These are phyloP conservation scores for Pseudococcus longispinus DNA, from an alignment of 2,888 invertebrate species.

Conservation along the genomic window DNA sequence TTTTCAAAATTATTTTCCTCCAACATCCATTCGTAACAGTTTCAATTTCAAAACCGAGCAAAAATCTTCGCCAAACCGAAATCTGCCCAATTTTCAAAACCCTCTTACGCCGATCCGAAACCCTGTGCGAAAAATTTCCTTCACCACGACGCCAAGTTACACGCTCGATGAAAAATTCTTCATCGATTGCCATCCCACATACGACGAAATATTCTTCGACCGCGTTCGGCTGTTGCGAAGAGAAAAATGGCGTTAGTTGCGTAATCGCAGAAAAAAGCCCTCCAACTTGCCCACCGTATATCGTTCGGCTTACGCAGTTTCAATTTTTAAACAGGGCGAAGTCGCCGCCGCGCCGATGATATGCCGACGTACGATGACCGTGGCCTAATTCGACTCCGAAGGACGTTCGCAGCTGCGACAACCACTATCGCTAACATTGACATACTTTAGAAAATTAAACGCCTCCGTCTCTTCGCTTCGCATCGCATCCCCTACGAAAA, in stretches of 20 bases:
- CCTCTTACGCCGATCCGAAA: not conserved
- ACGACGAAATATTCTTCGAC: not conserved
- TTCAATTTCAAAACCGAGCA: no score
- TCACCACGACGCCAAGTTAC: not conserved
- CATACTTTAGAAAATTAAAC: slow-evolving; percentile 44
- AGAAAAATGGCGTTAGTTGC: not conserved
- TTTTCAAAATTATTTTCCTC: no score
- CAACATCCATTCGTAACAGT: no score
- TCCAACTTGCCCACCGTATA: not conserved
- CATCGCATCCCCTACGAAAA: not conserved
- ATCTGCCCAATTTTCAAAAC: no score
- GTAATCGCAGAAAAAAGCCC: not conserved
- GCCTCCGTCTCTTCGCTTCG: not conserved
- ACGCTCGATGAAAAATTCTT: not conserved
- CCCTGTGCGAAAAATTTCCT: not conserved
- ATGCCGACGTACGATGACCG: slow-evolving; percentile 48
- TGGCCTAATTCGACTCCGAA: slow-evolving; percentile 50
- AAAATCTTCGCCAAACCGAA: no score
- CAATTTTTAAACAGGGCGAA: slow-evolving; percentile 20
- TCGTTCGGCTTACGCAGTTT: not conserved
- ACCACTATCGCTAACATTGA: slow-evolving; percentile 51
- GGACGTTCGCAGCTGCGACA: slow-evolving; percentile 43
- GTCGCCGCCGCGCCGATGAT: not conserved
- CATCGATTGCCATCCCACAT: not conserved
- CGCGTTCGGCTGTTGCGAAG: not conserved